These are phyloP conservation scores for Cetonia aurata DNA, from an alignment of 2,888 invertebrate species.

Conservation along the genomic window DNA sequence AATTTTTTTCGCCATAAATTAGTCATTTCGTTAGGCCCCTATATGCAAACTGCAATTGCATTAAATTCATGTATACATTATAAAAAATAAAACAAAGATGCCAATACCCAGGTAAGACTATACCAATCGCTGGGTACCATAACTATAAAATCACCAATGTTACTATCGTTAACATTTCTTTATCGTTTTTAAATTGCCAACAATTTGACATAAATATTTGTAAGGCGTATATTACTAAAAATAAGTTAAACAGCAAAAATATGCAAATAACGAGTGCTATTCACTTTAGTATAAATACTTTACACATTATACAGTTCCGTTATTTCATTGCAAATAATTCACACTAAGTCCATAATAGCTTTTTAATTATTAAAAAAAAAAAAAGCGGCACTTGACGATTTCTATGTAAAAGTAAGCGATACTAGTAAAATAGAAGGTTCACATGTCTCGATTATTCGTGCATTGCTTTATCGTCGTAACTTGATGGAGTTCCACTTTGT, in stretches of 20 bases:
- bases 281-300: conserved; percentile 56
- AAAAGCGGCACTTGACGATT: conserved; percentile 52
- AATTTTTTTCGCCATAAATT: conserved; percentile 30
- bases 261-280: conserved; percentile 64
- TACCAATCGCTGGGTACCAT: conserved; percentile 47
- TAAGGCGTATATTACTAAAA: conserved; percentile 56
- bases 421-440: conserved; percentile 38
- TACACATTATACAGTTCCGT: conserved; percentile 54
- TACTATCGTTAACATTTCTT: conserved; percentile 52
- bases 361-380: conserved; percentile 1
- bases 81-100: conserved; percentile 50
- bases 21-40: conserved; percentile 42
- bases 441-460: conserved; percentile 50
- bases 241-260: conserved; percentile 60
- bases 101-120: conserved; percentile 23
- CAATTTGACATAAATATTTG: conserved; percentile 56
- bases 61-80: conserved; percentile 38
- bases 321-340: conserved; percentile 52
- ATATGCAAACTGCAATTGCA: conserved; percentile 44
- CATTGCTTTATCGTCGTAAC: conserved; percentile 58
- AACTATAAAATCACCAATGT: conserved; percentile 58
- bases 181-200: conserved; percentile 59
- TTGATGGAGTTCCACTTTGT: conserved; percentile 59
- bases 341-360: conserved; percentile 42
- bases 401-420: conserved; percentile 25